phyloP scores from a whole-genome alignment of 2,113 vertebrate genomes.

The Saguinus midas region DNA sequence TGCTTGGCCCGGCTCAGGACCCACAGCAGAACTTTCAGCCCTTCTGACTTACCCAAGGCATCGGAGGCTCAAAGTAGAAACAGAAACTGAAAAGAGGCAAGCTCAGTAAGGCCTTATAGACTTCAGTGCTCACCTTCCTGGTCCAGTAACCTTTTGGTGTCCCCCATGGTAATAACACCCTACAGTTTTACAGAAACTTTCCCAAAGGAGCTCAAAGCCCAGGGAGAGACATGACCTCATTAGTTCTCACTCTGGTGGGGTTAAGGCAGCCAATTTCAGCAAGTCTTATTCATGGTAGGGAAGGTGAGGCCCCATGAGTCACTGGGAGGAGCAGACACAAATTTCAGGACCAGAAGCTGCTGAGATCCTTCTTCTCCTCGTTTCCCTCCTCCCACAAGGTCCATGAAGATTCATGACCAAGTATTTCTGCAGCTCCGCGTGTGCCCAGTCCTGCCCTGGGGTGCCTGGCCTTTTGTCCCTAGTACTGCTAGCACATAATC shows the following conservation, averaged over 20 bases:
- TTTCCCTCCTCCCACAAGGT: not conserved
- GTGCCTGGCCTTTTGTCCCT: not conserved
- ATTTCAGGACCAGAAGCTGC: not conserved
- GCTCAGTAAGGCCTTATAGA: not conserved
- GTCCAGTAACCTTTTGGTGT: not conserved
- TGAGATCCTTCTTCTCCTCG: not conserved
- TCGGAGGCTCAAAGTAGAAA: not conserved
- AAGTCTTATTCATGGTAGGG: not conserved
- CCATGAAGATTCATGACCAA: accelerated
- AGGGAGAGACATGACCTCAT: not conserved
- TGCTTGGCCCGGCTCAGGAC: no score
- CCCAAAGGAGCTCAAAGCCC: constrained; percentile 48
- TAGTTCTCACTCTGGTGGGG: not conserved
- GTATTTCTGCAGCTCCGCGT: accelerated
- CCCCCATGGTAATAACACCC: not conserved
- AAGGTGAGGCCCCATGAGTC: not conserved
- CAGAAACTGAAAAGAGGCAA: not conserved
- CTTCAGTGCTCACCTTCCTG: not conserved
- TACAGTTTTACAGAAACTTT: constrained; percentile 40
- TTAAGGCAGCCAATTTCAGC: not conserved
- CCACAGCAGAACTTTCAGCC: not conserved
- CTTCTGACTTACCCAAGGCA: not conserved
- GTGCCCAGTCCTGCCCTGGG: not conserved
- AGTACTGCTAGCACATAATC: accelerated
- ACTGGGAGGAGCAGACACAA: not conserved